A percentile compares a stretch with the other conserved stretches of the same genome.
These are phyloP conservation scores for Stenodema calcarata DNA, from an alignment of 2,888 invertebrate species.

Conservation along the genomic window DNA sequence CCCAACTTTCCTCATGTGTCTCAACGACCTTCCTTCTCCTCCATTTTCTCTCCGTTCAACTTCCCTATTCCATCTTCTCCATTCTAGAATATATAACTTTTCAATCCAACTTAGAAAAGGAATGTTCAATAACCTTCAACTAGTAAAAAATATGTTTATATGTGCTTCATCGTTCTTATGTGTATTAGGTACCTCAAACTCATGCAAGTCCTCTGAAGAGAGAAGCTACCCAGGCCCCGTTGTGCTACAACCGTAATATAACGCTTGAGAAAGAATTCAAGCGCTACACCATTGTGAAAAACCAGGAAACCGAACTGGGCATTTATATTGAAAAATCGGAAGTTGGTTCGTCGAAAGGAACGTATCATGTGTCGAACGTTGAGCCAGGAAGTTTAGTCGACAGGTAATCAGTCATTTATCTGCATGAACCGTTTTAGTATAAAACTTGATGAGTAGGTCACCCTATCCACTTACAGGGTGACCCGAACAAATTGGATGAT, in stretches of 20 bases:
- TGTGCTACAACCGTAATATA: constrained; percentile 40
- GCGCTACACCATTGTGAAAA: constrained; percentile 58
- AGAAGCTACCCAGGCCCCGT: background rate
- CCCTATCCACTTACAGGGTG: no score
- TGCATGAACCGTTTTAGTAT: no score
- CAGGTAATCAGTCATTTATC: no score
- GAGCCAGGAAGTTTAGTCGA: constrained; percentile 64
- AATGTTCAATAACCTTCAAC: no score
- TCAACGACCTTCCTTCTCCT: background rate
- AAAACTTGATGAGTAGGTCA: no score
- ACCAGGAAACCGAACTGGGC: constrained; percentile 59
- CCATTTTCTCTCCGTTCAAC: no score
- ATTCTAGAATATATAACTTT: no score
- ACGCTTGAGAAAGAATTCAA: constrained; percentile 59
- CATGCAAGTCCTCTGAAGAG: background rate
- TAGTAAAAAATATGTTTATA: no score
- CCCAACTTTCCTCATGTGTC: no score
- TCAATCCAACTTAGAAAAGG: no score
- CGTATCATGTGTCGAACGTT: constrained; percentile 64
- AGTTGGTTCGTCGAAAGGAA: constrained; percentile 55
- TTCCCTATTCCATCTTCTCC: no score
- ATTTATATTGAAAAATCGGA: constrained; percentile 59
- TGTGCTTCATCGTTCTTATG: background rate
- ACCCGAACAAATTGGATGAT: no score
- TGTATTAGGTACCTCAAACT: background rate